Evolutionary conservation across 2,797 vertebrate species (phyloP), one percentile per base, ranked within the genome.

Genomic region (Acipenser transmontanus): DNA sequence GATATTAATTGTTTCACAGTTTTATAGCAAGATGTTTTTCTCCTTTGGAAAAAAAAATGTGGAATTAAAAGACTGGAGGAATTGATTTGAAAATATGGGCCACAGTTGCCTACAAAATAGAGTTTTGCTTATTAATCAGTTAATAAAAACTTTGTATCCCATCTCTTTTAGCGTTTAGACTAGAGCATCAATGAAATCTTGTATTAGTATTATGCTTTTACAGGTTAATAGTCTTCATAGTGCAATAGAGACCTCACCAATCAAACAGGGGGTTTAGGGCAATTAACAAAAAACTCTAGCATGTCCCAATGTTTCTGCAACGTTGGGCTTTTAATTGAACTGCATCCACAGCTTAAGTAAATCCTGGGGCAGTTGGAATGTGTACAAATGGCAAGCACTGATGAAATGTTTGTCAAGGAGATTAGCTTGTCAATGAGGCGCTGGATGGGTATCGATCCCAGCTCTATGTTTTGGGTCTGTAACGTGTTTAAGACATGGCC

Each of bases 381-480:
- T 81, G 66, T 82, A 79, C 80, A 82, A 81, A 84, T 81, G 80
- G 75, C 82, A 85, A 76, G 76, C 77, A 79, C 85, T 88, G 86
- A 90, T 90, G 84, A 92, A 88, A 91, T 93, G 85, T 95, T 95
- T 94, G 87, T 91, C 82, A 85, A 85, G 83, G 84, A 86, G 90
- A 93, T 93, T 89, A 92, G 84, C 84, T 81, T 83, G 80, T 89
- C 87, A 84, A 79, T 78, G 84, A 79, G 75, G 77, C 64, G 80
- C 70, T 87, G 80, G 86, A 89, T 82, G 81, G 87, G 69, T 88
- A 92, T 94, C 80, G 86, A 92, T 92, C 86, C 80, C 66, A 51
- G 34, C 82, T 81, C 81, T 75, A 76, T 78, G 80, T 79, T 83
- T 82, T 79, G 81, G 81, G 77, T 80, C 76, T 76, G 75, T 74